Base-by-base conservation (phyloP, 2,113 vertebrate species). In the Argyrosomus japonicus region DNA sequence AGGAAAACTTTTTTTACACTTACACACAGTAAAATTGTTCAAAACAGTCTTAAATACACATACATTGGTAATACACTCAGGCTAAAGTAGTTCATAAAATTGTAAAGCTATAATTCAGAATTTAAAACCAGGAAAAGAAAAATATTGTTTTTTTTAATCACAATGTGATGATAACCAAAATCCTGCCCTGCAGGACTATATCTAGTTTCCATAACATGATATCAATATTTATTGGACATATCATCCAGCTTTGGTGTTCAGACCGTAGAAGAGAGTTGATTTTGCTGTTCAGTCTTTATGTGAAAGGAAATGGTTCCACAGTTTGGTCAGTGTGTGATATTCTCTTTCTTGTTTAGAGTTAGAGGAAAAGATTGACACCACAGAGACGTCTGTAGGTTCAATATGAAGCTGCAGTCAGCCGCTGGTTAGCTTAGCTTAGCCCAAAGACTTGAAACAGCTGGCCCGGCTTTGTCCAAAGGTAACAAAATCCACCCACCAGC, bases 1-100 rank as follows among this genome's bases (percentile, higher is more conserved):
- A 21, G 27, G 14, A 12, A 72, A 63, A 76, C 19, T 54, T 73
- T 67, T 62, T 75, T 50, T 61, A 40, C 36, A 40, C 8, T 40
- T 21, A 71, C 21, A n/a, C 1, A 14, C 45, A 40, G 36, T 40
- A 18, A 54, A 18, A 23, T 6, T 10, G 71, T 64, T n/a, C 4
- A 45, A 47, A 62, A n/a, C 3, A 13, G 51, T 57, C n/a, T 50
- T n/a, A 74, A 29, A 61, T 36, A 61, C 1, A 36, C 4, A 15
- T 50, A 51, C 21, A 25, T 36, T 23, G 27, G 11, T 25, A 19
- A 48, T 27, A 17, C 3, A 36, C 60, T 62, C 10, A 2, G 29
- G 19, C 19, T 5, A 19, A 11, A 18, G 23, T 56, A 23, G 11
- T 23, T 23, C 3, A 57, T 2, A 32, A 8, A 61, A 61, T 7